Conservation (phyloP, 2,797 vertebrate species). For the Sparus aurata region DNA sequence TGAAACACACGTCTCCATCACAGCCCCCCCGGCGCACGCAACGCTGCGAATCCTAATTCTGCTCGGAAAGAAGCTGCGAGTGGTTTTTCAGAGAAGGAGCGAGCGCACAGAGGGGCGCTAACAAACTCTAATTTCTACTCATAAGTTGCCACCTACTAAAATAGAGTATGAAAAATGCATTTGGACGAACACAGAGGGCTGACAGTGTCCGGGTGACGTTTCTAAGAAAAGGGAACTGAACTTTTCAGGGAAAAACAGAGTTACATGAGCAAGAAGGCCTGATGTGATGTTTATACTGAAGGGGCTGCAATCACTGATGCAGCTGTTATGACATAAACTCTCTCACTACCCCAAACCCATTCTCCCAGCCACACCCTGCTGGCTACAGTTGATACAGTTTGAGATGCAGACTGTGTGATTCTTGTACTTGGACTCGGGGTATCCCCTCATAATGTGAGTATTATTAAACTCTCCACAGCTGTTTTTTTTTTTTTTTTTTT, state of each 20-base stretch:
- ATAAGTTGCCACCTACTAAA: background rate
- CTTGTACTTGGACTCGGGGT: slow-evolving; percentile 28
- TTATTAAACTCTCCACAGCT: slow-evolving; percentile 53
- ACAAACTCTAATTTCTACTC: background rate
- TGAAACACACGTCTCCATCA: background rate
- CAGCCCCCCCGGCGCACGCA: slow-evolving; percentile 1
- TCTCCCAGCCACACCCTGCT: slow-evolving; percentile 53
- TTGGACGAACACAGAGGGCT: background rate
- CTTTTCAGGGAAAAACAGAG: slow-evolving; percentile 44
- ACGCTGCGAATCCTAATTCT: slow-evolving; percentile 6
- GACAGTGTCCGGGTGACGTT: background rate
- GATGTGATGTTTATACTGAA: slow-evolving; percentile 36
- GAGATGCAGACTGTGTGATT: slow-evolving; percentile 38
- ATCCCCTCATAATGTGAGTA: slow-evolving; percentile 50
- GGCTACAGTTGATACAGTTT: slow-evolving; percentile 35
- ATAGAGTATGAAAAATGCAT: slow-evolving; percentile 19
- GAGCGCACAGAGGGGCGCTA: background rate
- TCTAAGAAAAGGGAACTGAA: slow-evolving; percentile 40
- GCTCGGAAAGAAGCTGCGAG: background rate
- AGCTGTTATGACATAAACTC: slow-evolving; percentile 58
- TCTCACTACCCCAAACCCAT: slow-evolving; percentile 8
- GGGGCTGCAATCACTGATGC: slow-evolving; percentile 36
- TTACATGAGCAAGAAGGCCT: slow-evolving; percentile 13
- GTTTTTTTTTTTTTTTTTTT: slow-evolving; percentile 39
- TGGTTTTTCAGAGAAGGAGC: slow-evolving; percentile 29